Conservation (phyloP, 23 tunicate species). For the Corella eumyota region DNA sequence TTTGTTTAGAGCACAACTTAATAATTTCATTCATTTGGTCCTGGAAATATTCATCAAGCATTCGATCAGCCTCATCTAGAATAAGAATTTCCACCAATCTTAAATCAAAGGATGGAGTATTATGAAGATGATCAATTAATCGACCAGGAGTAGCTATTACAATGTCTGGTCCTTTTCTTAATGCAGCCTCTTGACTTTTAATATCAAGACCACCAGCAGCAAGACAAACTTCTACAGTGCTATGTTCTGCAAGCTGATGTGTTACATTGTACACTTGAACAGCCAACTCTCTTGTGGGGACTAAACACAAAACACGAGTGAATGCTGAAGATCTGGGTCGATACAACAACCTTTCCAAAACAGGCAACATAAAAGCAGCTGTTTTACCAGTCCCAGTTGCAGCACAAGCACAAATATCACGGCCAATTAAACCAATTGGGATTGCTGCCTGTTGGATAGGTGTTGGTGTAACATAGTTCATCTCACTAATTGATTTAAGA, state of each 20-base stretch:
- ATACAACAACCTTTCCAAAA: conserved; percentile 62
- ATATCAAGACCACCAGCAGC: conserved; percentile 95
- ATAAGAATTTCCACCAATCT: conserved; percentile 61
- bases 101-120: conserved; percentile 79
- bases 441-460: conserved; percentile 97
- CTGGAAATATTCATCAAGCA: conserved; percentile 93
- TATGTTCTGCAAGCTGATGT: conserved; percentile 67
- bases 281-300: conserved; percentile 87
- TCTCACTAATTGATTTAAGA: conserved; percentile 60
- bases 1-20: conserved; percentile 55
- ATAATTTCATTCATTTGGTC: conserved; percentile 98
- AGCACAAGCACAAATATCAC: conserved; percentile 96
- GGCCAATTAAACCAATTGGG: conserved; percentile 77
- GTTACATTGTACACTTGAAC: conserved; percentile 81
- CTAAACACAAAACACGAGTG: conserved; percentile 73
- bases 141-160: conserved; percentile 93
- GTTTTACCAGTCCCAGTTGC: conserved; percentile 99
- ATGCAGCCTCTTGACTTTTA: conserved; percentile 74
- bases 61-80: conserved; percentile 97
- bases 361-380: conserved; percentile 96
- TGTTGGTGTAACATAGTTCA: conserved; percentile 80
- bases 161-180: conserved; percentile 80
- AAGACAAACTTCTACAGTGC: conserved; percentile 44
- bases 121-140: conserved; percentile 93
- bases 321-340: conserved; percentile 52